Base-by-base conservation (phyloP, 1,140 invertebrate species). In the Akabosia matsudoensis region DNA sequence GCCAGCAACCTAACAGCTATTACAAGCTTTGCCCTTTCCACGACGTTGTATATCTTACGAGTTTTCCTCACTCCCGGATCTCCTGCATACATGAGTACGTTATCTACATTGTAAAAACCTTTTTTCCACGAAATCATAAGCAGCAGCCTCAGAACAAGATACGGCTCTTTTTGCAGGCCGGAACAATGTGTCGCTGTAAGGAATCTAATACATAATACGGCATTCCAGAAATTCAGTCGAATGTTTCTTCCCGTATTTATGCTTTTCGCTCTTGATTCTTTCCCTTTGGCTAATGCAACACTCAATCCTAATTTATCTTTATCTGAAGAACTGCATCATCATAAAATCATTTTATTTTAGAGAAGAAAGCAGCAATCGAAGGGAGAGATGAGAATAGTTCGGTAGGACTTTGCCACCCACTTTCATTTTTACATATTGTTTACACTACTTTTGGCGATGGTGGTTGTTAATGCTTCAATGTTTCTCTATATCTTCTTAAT, bases 351-450 rank as follows among this genome's bases (percentile, higher is more conserved):
- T n/a, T 45, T 45, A 45, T 10, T 18, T 7, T 45, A 45, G 37
- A 45, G 54, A 56, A 56, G 22, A 56, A 56, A 56, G 54, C 54
- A 22, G 54, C 54, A 22, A 22, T n/a, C 24, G 54, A 22, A 56
- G 14, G 54, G 54, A 56, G 14, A 24, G 54, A 56, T 56, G 54
- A 56, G 24, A 56, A 56, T 56, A n/a, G 22, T 22, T 56, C 22
- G n/a, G 54, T 22, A 16, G 37, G 10, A 22, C 54, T 3, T 56
- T n/a, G 54, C 54, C 24, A 56, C 13, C 54, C 54, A 56, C 54
- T 56, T 56, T 56, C 54, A 56, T 56, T 56, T n/a, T n/a, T n/a
- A n/a, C n/a, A n/a, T n/a, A n/a, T n/a, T 56, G 24, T 56, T 56
- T 56, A 56, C 54, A 56, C 13, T 56, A 22, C 54, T 56, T 56